A percentile compares a stretch with the other conserved stretches of the same genome.
Evolutionary conservation across 2,113 vertebrate species (phyloP).

Genomic region (Argyrosomus japonicus): DNA sequence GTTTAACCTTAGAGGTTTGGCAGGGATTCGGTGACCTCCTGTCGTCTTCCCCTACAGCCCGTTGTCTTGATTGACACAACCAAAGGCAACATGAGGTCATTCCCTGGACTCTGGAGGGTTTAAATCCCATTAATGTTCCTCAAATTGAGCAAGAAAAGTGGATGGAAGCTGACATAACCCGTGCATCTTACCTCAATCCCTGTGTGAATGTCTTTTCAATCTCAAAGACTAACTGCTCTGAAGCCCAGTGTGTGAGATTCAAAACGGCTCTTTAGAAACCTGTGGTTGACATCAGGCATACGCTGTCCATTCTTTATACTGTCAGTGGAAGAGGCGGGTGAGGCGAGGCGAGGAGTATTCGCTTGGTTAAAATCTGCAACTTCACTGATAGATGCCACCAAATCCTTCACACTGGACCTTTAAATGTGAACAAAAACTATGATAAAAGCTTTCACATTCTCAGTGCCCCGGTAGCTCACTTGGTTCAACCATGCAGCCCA

Average conservation of each 20-base stretch:
- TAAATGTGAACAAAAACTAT: not conserved
- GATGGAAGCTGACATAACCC: conserved; percentile 9
- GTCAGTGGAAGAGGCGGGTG: no score
- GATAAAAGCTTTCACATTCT: not conserved
- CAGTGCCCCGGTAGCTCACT: no score
- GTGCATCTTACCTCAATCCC: not conserved
- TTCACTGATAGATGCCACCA: no score
- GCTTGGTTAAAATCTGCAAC: no score
- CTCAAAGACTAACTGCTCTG: not conserved
- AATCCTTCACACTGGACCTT: not conserved
- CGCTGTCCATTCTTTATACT: no score
- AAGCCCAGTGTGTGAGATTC: no score
- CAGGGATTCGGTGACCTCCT: conserved; percentile 34
- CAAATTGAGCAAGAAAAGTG: conserved; percentile 2
- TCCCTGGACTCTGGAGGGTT: conserved; percentile 26
- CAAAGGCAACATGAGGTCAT: conserved; percentile 38
- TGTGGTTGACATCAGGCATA: no score
- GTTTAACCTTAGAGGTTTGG: conserved; percentile 18
- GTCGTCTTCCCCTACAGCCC: conserved; percentile 11
- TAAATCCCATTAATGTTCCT: conserved; percentile 31
- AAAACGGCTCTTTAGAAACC: no score
- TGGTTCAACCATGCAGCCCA: no score
- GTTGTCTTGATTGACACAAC: conserved; percentile 27
- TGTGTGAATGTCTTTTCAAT: not conserved
- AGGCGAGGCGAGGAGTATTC: no score